phyloP scores from a whole-genome alignment of 2,113 vertebrate species.

The Cyanoliseus patagonus region DNA sequence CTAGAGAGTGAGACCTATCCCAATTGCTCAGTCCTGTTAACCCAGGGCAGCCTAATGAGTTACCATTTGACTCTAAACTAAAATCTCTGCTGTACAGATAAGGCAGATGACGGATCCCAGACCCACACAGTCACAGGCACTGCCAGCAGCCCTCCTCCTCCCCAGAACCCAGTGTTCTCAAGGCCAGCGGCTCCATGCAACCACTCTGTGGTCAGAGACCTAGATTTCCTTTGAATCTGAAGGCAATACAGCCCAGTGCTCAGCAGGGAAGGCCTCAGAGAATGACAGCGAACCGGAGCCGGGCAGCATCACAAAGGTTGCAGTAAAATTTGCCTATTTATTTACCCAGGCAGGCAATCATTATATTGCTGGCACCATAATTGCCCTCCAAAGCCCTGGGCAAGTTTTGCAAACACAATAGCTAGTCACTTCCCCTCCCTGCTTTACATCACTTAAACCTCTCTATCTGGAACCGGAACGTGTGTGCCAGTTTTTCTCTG shows the following conservation, averaged over 20 bases:
- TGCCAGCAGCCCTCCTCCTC: neutral
- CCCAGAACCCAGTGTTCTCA: rapidly evolving
- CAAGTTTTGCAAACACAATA: slow-evolving; percentile 2
- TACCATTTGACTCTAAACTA: neutral
- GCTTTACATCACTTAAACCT: neutral
- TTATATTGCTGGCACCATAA: neutral
- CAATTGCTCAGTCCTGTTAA: neutral
- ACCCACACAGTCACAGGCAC: neutral
- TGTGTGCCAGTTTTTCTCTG: neutral
- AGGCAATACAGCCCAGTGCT: neutral
- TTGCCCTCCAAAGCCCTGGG: neutral
- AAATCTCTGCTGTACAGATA: neutral
- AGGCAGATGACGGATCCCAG: neutral
- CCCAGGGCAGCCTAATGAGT: neutral
- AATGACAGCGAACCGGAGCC: slow-evolving; percentile 2
- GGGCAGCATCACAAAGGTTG: slow-evolving; percentile 30
- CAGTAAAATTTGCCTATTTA: slow-evolving; percentile 31
- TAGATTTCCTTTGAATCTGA: neutral
- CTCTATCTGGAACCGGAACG: neutral
- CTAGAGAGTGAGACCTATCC: no score
- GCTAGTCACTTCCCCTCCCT: neutral
- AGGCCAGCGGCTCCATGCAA: neutral
- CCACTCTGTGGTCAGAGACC: neutral
- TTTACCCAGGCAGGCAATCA: slow-evolving; percentile 22
- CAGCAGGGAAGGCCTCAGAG: neutral